These are phyloP conservation scores for Scaptomyza hsui DNA, from an alignment of 1,140 invertebrate species.

Conservation along the genomic window DNA sequence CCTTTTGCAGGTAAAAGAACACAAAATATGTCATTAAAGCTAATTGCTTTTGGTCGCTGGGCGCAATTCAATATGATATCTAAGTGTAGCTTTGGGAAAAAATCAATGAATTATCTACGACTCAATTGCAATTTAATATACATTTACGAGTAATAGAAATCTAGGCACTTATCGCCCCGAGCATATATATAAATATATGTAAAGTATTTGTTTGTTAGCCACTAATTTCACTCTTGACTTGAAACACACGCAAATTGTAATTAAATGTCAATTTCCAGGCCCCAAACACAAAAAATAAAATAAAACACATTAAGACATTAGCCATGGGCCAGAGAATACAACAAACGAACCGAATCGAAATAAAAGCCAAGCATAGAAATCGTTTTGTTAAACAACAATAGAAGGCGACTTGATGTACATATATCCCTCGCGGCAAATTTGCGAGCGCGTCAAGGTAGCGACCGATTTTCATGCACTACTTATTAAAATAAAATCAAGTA, in stretches of 20 bases:
- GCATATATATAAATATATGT: neutral
- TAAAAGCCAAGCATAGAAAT: constrained; percentile 35
- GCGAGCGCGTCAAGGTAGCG: constrained; percentile 44
- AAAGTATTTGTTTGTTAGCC: constrained; percentile 33
- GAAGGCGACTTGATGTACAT: neutral
- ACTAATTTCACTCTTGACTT: constrained; percentile 49
- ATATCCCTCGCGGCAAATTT: constrained; percentile 47
- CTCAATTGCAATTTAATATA: constrained; percentile 70
- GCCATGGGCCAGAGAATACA: constrained; percentile 21
- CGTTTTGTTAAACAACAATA: constrained; percentile 37
- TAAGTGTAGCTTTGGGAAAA: constrained; percentile 5
- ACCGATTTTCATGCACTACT: constrained; percentile 35
- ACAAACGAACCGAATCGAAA: constrained; percentile 23
- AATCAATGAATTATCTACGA: constrained; percentile 46
- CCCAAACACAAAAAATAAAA: constrained; percentile 5
- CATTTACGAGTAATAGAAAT: constrained; percentile 67
- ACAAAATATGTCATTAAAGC: constrained; percentile 21
- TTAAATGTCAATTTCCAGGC: constrained; percentile 75
- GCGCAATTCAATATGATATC: constrained; percentile 20
- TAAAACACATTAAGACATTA: constrained; percentile 57
- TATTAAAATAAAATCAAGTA: constrained; percentile 76
- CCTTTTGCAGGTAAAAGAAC: neutral
- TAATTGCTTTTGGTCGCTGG: neutral
- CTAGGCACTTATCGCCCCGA: constrained; percentile 39
- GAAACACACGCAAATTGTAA: constrained; percentile 29